Conservation (phyloP, 2,113 vertebrate species). For the Pontoporia blainvillei region DNA sequence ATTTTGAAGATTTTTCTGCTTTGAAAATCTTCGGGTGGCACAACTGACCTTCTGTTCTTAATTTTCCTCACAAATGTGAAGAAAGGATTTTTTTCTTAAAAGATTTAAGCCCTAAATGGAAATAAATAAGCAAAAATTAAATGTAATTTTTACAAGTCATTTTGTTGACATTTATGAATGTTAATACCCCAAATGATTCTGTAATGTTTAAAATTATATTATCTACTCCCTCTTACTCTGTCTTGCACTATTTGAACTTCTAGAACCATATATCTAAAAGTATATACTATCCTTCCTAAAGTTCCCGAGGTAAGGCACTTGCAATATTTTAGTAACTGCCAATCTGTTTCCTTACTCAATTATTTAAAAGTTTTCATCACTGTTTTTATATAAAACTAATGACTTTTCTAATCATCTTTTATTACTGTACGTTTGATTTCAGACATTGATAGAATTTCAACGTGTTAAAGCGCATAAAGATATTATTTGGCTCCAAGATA, state of each 20-base stretch:
- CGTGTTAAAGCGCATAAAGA: not conserved
- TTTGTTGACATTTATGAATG: not conserved
- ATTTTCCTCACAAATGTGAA: not conserved
- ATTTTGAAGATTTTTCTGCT: not conserved
- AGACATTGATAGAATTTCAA: not conserved
- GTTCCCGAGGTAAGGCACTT: not conserved
- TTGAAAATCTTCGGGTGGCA: not conserved
- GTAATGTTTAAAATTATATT: not conserved
- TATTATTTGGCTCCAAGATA: not conserved
- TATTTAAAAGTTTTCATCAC: not conserved
- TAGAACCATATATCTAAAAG: not conserved
- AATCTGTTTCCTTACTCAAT: not conserved
- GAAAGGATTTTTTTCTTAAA: not conserved
- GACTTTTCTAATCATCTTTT: not conserved
- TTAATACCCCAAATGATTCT: not conserved
- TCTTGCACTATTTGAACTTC: not conserved
- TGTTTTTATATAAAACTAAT: not conserved
- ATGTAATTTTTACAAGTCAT: not conserved
- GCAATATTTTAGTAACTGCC: not conserved
- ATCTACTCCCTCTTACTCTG: not conserved
- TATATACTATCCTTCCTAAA: not conserved
- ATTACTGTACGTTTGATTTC: not conserved
- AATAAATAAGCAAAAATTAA: not conserved
- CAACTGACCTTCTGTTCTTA: not conserved
- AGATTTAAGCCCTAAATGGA: not conserved